Conservation (phyloP, 92 coral and sea anemone species). For the Phenganax marumi region DNA sequence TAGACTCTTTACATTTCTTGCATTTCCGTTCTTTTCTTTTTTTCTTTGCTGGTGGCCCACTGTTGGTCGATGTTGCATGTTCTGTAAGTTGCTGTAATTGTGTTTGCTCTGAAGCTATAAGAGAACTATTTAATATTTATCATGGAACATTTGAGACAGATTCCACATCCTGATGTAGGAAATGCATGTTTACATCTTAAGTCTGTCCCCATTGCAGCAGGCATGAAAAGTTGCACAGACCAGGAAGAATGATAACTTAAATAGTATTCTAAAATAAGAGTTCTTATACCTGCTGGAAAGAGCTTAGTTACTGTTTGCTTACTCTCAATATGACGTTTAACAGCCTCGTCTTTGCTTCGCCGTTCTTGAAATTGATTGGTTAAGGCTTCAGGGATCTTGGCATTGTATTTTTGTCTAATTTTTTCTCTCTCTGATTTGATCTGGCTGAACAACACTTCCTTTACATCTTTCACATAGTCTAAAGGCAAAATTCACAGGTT, state of each 20-base stretch:
- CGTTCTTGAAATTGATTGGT: constrained; percentile 38
- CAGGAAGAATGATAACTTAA: too few relatives aligned
- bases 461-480: constrained; percentile 29
- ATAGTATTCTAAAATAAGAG: not conserved
- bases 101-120: constrained; percentile 36
- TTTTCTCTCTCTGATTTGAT: constrained; percentile 33
- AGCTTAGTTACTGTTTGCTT: constrained; percentile 33
- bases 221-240: too few relatives aligned
- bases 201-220: too few relatives aligned
- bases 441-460: constrained; percentile 25
- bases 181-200: too few relatives aligned
- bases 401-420: constrained; percentile 37
- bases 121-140: not conserved
- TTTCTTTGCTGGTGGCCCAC: constrained; percentile 6
- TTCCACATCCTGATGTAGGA: too few relatives aligned
- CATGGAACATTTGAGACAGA: not conserved
- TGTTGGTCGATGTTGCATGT: not conserved
- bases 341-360: constrained; percentile 33
- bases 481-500: constrained; percentile 1
- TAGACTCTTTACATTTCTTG: constrained; percentile 26
- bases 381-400: constrained; percentile 48
- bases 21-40: constrained; percentile 27
- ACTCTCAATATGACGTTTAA: constrained; percentile 19
- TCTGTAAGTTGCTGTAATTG: constrained; percentile 16
- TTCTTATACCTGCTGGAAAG: constrained; percentile 44